Base-by-base conservation (phyloP, 2,888 invertebrate genomes). In the Bursaphelenchus okinawaensis region DNA sequence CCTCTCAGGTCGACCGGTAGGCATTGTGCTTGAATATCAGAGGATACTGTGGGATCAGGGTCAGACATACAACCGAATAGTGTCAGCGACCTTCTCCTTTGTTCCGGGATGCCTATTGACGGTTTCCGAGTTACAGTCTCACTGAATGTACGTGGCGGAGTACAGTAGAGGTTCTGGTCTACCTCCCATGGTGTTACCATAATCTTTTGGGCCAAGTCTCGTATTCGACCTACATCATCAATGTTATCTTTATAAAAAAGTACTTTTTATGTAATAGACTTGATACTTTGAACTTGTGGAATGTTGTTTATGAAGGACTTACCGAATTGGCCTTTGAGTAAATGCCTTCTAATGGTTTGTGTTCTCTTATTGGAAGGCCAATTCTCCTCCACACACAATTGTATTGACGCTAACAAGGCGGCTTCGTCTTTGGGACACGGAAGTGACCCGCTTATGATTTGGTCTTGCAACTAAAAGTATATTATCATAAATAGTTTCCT, bases 381-480 rank as follows among this genome's bases (percentile, higher is more conserved):
- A 24, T 84, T 83, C 73, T 87, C 87, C 74, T 88, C 87, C 20
- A 88, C 86, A 62, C 87, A 86, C 19, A 88, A 84, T 81, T 88
- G 88, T 62, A 88, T 87, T 52, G 87, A 87, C 7, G 88, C 88
- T 66, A 88, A 82, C 8, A 86, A 85, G 0, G 88, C 87, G 0
- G 88, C 88, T 73, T 88, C 88, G 82, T 88, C 88, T 73, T 87
- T 87, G 63, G 86, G 86, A 80, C 88, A 88, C 1, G 87, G 87
- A 67, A 88, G 80, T 50, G 86, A 86, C 1, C 88, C 88, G 51
- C 85, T 84, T 63, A 87, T 85, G 55, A 88, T 86, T 78, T 87
- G 82, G 69, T 87, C 85, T 83, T 87, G 86, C 74, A 88, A 83
- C 88, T 88, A 84, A 54, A 82, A 82, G 60, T 52, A 69, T 28